A percentile compares a stretch with the other conserved stretches of the same genome.
Evolutionary conservation across 2,888 invertebrate genomes (phyloP).

Genomic region (Torymus auratus): DNA sequence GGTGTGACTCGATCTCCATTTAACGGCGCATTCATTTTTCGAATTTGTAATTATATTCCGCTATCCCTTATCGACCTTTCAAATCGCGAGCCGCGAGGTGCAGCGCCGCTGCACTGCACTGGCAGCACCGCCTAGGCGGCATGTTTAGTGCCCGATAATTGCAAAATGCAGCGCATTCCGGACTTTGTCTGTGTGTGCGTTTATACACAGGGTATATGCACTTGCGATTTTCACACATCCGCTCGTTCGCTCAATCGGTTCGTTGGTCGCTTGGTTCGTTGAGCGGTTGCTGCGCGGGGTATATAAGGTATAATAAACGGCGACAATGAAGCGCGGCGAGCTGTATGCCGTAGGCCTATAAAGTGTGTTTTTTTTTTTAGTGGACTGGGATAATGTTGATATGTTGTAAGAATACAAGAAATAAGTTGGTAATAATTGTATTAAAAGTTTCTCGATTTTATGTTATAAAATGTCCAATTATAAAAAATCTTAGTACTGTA

Average conservation of each 20-base stretch:
- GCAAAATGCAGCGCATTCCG: slow-evolving; percentile 68
- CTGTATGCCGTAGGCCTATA: no score
- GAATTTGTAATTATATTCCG: slow-evolving; percentile 72
- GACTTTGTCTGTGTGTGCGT: slow-evolving; percentile 49
- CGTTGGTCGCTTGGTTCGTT: neutral
- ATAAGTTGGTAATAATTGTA: no score
- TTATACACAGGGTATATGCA: neutral
- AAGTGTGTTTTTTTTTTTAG: no score
- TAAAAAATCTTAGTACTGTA: no score
- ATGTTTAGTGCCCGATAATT: slow-evolving; percentile 67
- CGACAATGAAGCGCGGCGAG: no score
- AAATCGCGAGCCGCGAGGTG: slow-evolving; percentile 62
- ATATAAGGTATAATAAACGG: no score
- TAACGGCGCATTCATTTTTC: slow-evolving; percentile 61
- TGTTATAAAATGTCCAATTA: no score
- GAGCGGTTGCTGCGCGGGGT: no score
- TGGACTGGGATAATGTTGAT: no score
- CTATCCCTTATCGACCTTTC: slow-evolving; percentile 71
- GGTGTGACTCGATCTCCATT: slow-evolving; percentile 37
- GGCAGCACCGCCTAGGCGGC: slow-evolving; percentile 57
- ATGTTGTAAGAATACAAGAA: no score
- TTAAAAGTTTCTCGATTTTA: no score
- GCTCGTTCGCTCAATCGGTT: neutral
- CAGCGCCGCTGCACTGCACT: slow-evolving; percentile 21
- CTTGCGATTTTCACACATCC: slow-evolving; percentile 46